These are phyloP conservation scores for Polia nebulosa DNA, from an alignment of 2,888 invertebrate genomes.

Conservation along the genomic window DNA sequence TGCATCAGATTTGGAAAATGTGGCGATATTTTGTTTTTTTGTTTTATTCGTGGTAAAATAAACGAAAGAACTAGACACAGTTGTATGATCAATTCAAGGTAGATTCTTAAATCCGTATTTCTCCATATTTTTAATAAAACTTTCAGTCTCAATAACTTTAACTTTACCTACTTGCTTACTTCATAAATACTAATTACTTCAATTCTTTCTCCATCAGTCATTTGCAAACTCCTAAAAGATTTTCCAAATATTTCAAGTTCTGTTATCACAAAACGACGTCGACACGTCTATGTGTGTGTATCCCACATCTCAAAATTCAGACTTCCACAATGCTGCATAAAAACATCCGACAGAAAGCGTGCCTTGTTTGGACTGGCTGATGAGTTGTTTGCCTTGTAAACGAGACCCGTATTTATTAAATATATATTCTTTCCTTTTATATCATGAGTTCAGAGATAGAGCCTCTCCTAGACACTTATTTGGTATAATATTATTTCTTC, in stretches of 20 bases:
- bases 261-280: constrained; percentile 19
- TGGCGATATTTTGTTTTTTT: neutral
- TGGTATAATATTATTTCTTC: neutral
- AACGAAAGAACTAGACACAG: no score
- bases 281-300: constrained; percentile 19
- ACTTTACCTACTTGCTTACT: no score
- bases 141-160: no score
- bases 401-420: constrained; percentile 82
- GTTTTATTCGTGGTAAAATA: no score
- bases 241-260: neutral
- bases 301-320: constrained; percentile 61
- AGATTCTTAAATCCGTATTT: no score
- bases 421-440: constrained; percentile 67
- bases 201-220: neutral
- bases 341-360: constrained; percentile 67
- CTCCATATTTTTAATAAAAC: no score
- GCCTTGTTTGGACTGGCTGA: constrained; percentile 82
- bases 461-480: constrained; percentile 36
- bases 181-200: no score
- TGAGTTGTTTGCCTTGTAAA: constrained; percentile 85
- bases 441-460: constrained; percentile 42
- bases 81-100: no score
- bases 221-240: neutral
- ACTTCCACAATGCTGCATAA: constrained; percentile 65
- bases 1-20: neutral